Conservation (phyloP, 2,797 vertebrate genomes). For the Dipus sagitta region DNA sequence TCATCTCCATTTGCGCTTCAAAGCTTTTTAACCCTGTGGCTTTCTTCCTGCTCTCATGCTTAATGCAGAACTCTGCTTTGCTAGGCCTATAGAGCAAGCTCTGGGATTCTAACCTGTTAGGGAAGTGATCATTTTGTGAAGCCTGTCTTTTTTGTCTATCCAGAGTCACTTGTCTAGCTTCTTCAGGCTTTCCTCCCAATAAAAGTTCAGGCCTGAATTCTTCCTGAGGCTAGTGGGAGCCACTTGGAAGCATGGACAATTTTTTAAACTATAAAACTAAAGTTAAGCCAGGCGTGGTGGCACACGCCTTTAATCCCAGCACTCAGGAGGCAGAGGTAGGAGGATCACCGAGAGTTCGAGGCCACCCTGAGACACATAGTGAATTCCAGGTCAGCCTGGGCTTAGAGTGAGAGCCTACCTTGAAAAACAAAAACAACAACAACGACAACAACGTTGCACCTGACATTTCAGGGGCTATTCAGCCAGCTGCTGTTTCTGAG, state of each 20-base stretch:
- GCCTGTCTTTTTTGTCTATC: neutral
- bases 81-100: neutral
- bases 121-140: neutral
- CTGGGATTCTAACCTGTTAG: neutral
- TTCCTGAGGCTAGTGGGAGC: neutral
- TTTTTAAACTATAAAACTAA: neutral
- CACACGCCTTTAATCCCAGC: too few species aligned
- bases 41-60: neutral
- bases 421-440: neutral
- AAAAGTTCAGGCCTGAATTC: neutral
- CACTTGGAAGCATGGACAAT: neutral
- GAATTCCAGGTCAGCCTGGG: too few species aligned
- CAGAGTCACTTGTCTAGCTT: neutral
- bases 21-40: neutral
- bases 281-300: too few species aligned
- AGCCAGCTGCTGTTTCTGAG: neutral
- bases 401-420: too few species aligned
- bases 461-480: constrained; percentile 18
- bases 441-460: neutral
- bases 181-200: neutral
- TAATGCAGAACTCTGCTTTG: neutral
- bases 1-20: neutral
- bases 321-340: too few species aligned
- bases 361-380: too few species aligned
- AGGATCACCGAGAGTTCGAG: too few species aligned